Percentiles rank a stretch among this genome's conserved stretches.
Conservation (phyloP, 2,113 vertebrate genomes). For the Anolis sagrei region DNA sequence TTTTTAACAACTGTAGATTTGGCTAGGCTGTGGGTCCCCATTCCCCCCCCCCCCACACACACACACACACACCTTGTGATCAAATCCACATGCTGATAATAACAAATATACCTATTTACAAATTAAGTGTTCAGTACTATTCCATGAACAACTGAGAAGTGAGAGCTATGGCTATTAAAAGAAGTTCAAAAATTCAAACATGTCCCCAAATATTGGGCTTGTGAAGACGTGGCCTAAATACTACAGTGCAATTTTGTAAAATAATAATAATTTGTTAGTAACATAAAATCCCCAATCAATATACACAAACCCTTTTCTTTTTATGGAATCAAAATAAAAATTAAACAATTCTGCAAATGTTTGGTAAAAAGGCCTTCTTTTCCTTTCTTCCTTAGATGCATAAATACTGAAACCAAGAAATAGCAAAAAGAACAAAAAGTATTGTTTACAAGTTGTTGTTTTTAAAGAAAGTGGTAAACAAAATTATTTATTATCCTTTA, state of each 20-base stretch:
- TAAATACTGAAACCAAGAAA: neutral
- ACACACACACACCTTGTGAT: too few species aligned
- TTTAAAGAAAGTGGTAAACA: slow-evolving; percentile 42
- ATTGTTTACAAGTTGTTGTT: slow-evolving; percentile 17
- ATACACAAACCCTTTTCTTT: neutral
- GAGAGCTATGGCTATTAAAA: slow-evolving; percentile 20
- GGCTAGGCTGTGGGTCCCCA: slow-evolving; percentile 17
- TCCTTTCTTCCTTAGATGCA: slow-evolving; percentile 31
- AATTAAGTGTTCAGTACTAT: slow-evolving; percentile 5
- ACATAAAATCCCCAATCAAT: neutral
- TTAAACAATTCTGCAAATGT: slow-evolving; percentile 7
- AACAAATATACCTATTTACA: slow-evolving; percentile 52
- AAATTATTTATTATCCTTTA: slow-evolving; percentile 10
- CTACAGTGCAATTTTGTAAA: neutral
- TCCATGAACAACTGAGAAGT: slow-evolving; percentile 35
- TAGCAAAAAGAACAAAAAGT: slow-evolving; percentile 8
- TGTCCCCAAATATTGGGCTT: neutral
- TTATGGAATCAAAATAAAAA: slow-evolving; percentile 49
- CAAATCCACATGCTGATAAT: slow-evolving; percentile 1
- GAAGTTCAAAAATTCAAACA: slow-evolving; percentile 46
- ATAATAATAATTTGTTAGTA: neutral
- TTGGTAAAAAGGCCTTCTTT: neutral
- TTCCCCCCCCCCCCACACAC: too few species aligned
- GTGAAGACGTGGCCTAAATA: neutral
- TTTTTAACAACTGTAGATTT: slow-evolving; percentile 48